Conservation (phyloP, 2,888 invertebrate species). For the Pollenia angustigena region DNA sequence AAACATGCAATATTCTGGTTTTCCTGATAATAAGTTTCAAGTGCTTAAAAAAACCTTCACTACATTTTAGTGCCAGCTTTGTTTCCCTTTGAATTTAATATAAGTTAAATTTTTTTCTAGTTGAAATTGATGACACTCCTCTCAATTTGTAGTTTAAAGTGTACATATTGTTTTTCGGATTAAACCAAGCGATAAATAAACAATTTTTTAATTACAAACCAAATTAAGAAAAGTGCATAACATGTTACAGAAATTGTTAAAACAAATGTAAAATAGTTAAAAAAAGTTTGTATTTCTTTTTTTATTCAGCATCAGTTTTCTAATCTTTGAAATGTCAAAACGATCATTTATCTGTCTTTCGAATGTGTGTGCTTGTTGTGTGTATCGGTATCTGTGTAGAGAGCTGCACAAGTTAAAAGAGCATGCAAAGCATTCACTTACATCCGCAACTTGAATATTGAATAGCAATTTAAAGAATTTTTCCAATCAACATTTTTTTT, state of each 20-base stretch:
- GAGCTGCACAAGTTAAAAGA: no score
- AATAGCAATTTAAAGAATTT: constrained; percentile 2
- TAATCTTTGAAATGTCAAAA: not conserved
- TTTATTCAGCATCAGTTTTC: not conserved
- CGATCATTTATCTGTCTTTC: not conserved
- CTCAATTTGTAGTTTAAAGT: not conserved
- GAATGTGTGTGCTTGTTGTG: not conserved
- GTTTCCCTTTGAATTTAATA: no score
- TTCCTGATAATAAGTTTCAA: no score
- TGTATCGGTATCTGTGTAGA: no score
- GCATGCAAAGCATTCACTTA: no score
- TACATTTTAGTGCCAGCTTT: no score
- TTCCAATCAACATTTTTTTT: constrained; percentile 17
- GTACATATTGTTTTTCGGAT: not conserved
- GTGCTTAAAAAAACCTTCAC: no score
- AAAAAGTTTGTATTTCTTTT: not conserved
- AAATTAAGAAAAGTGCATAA: not conserved
- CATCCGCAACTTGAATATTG: not conserved
- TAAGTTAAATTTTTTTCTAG: no score
- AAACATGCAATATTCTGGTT: no score
- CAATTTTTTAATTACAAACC: not conserved
- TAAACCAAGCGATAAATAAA: not conserved
- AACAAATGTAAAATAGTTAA: not conserved
- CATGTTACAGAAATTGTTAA: not conserved
- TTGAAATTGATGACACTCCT: no score